Conservation (phyloP, 2,888 invertebrate species). For the Anagyrus pseudococci region DNA sequence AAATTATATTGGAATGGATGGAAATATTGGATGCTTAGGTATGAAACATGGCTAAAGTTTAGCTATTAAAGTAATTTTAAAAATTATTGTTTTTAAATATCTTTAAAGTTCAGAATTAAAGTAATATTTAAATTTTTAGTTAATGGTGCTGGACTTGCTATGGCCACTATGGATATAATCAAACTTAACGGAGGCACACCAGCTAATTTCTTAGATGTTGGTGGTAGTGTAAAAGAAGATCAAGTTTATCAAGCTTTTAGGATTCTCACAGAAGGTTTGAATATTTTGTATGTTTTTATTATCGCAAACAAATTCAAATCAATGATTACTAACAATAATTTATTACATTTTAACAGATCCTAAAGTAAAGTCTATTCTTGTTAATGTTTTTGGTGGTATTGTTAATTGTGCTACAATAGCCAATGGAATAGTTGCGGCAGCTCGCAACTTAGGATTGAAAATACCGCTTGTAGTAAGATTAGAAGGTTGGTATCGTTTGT, state of each 20-base stretch:
- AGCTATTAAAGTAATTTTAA: constrained; percentile 9
- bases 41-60: constrained; percentile 50
- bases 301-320: too few species aligned
- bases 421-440: constrained; percentile 91
- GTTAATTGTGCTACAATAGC: constrained; percentile 98
- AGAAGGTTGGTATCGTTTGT: constrained; percentile 72
- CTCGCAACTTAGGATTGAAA: constrained; percentile 77
- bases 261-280: constrained; percentile 77
- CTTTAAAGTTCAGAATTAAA: not conserved
- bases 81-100: constrained; percentile 1
- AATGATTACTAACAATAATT: constrained; percentile 1
- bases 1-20: constrained; percentile 97
- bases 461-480: constrained; percentile 92
- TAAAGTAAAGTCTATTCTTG: constrained; percentile 92
- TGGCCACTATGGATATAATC: constrained; percentile 99
- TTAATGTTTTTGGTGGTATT: constrained; percentile 99
- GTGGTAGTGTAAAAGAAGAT: constrained; percentile 92
- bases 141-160: constrained; percentile 98
- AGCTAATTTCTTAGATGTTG: constrained; percentile 98
- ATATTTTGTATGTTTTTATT: constrained; percentile 5
- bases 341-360: constrained; percentile 68
- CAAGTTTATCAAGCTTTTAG: constrained; percentile 94
- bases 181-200: constrained; percentile 94
- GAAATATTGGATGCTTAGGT: constrained; percentile 91
- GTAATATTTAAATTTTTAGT: constrained; percentile 68